Conservation (phyloP, 2,888 invertebrate genomes). For the Epicampocera succincta region DNA sequence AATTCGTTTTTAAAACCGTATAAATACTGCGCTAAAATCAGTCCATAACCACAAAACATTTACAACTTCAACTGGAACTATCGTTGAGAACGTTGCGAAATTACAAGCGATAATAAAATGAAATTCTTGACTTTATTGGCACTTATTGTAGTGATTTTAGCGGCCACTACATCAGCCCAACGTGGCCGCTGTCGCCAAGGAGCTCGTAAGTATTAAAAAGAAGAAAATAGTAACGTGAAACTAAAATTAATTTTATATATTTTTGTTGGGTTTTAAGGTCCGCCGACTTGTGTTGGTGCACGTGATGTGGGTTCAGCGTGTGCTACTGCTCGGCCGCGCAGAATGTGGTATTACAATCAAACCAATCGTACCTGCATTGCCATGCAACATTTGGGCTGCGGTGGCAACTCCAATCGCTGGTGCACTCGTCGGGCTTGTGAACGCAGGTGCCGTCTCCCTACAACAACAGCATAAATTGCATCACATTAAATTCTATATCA, state of each 20-base stretch:
- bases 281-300: not conserved
- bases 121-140: constrained; percentile 28
- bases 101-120: not conserved
- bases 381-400: constrained; percentile 41
- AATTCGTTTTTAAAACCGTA: no score
- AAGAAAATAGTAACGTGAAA: not conserved
- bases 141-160: not conserved
- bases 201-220: constrained; percentile 4
- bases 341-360: constrained; percentile 41
- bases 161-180: constrained; percentile 22
- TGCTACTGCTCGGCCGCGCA: not conserved
- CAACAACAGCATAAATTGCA: not conserved
- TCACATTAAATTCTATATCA: not conserved
- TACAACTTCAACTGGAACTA: not conserved
- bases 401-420: constrained; percentile 39
- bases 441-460: not conserved
- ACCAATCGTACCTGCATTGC: not conserved
- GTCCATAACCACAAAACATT: not conserved
- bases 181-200: constrained; percentile 10
- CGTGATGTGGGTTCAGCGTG: constrained; percentile 1
- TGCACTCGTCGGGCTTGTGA: not conserved
- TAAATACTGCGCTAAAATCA: no score
- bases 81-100: not conserved
- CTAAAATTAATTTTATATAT: not conserved
- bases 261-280: constrained; percentile 2